A percentile compares a stretch with the other conserved stretches of the same genome.
Conservation (phyloP, 92 coral and sea anemone genomes). For the Parazoanthus darwini region DNA sequence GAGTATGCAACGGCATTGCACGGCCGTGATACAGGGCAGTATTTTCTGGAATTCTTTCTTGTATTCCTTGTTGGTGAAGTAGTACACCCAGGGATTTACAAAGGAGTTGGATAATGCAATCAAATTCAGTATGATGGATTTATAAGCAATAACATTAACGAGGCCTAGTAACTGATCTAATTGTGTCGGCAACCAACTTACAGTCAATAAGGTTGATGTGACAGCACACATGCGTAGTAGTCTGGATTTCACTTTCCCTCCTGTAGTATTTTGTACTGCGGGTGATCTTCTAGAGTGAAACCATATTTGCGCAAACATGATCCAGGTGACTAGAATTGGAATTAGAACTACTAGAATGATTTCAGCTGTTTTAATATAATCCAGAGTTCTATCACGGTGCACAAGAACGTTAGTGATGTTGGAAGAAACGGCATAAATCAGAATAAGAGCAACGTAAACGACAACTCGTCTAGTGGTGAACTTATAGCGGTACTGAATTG, state of each 20-base stretch:
- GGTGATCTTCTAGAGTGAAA: not conserved
- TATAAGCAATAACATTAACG: not conserved
- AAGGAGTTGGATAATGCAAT: slow-evolving; percentile 1
- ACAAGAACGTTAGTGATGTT: not conserved
- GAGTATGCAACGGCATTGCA: not conserved
- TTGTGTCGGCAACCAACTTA: not conserved
- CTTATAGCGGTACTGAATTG: not conserved
- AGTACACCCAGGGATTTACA: slow-evolving; percentile 31
- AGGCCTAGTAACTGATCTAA: not conserved
- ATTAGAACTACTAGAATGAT: not conserved
- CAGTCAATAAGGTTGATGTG: not conserved
- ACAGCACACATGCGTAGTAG: not conserved
- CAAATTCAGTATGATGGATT: too few species aligned
- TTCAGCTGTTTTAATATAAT: not conserved
- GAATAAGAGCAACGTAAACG: not conserved
- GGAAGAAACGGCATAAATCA: not conserved
- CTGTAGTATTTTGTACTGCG: not conserved
- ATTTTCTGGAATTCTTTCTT: slow-evolving; percentile 12
- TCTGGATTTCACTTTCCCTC: not conserved
- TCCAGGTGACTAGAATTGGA: not conserved
- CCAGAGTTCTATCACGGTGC: not conserved
- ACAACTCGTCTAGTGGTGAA: not conserved
- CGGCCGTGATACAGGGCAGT: not conserved
- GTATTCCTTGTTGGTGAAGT: slow-evolving; percentile 16
- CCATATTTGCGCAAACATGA: not conserved